Evolutionary conservation across 2,113 vertebrate species (phyloP).

Genomic region (Buteo buteo): DNA sequence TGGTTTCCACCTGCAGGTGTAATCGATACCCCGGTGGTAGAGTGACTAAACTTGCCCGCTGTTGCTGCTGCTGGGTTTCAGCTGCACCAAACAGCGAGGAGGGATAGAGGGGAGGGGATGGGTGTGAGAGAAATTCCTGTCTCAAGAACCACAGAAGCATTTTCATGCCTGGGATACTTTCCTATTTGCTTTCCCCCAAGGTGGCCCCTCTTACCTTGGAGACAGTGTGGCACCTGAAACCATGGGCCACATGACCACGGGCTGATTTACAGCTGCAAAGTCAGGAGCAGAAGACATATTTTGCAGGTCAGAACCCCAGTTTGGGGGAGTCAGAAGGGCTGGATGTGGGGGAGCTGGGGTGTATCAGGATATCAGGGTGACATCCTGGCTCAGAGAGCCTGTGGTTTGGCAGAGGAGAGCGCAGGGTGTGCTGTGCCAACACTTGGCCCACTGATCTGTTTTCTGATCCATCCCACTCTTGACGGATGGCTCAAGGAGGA

Average conservation of each 20-base stretch:
- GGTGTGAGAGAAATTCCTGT: conserved; percentile 61
- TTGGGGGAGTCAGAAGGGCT: not conserved
- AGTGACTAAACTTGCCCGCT: not conserved
- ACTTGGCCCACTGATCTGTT: not conserved
- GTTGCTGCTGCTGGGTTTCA: conserved; percentile 34
- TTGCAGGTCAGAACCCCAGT: not conserved
- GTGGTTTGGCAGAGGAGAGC: not conserved
- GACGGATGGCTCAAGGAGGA: not conserved
- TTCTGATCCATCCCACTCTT: not conserved
- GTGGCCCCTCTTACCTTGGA: conserved; percentile 30
- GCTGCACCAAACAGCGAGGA: not conserved
- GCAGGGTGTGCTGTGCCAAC: not conserved
- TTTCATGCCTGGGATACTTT: conserved; percentile 60
- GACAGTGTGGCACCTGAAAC: conserved; percentile 27
- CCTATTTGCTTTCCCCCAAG: conserved; percentile 52
- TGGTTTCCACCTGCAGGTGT: not conserved
- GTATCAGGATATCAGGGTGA: not conserved
- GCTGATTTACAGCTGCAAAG: conserved; percentile 3
- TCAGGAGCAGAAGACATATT: not conserved
- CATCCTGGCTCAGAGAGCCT: not conserved
- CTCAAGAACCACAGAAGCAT: conserved; percentile 41
- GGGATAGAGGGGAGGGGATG: conserved; percentile 48
- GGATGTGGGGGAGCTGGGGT: not conserved
- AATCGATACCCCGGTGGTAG: not conserved
- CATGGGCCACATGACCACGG: not conserved